Base-by-base conservation (phyloP, 2,113 vertebrate genomes). In the Notarius quadriscutis region DNA sequence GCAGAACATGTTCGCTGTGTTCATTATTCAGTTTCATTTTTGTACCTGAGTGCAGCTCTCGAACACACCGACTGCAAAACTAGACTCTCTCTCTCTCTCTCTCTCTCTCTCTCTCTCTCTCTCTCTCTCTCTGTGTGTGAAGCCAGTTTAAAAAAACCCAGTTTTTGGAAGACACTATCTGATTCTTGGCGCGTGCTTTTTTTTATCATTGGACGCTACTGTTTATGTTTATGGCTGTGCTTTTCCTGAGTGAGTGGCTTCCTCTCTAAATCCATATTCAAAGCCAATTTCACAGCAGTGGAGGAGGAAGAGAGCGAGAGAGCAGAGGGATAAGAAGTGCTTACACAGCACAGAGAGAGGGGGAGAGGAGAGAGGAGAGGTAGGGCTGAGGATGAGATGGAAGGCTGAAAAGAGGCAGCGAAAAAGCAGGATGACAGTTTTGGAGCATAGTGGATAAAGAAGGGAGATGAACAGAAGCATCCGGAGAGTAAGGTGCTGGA, bases 251-350 rank as follows among this genome's bases (percentile, higher is more conserved):
- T 55, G 67, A 87, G 79, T 77, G 62, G 69, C 84, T 90, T 72
- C 15, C 34, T 89, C 81, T 83, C 82, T 58, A 88, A 89, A 89
- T 89, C 88, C 88, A 74, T 84, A 90, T 85, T 88, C 88, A 89
- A 87, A 89, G 90, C 83, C 87, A 89, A 90, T 90, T 90, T 91
- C 87, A 88, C 89, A 88, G 88, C 30, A 17, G 63, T 74, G 78
- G 57, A 79, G 74, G 80, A 71, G 75, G 51, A 78, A 63, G 77
- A 63, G 86, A 83, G 87, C 41, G 27, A 80, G 27, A 25, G 85
- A 50, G 77, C 22, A 17, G 50, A 62, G 57, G 80, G 58, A 41
- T 34, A 34, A 62, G 72, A 88, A 88, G n/a, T 27, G 75, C 90
- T 90, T 90, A 92, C 78, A 51, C 88, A 90, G 84, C 90, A 90